A percentile compares a stretch with the other conserved stretches of the same genome.
Conservation (phyloP, 1,140 invertebrate genomes). For the Drosophila varians region DNA sequence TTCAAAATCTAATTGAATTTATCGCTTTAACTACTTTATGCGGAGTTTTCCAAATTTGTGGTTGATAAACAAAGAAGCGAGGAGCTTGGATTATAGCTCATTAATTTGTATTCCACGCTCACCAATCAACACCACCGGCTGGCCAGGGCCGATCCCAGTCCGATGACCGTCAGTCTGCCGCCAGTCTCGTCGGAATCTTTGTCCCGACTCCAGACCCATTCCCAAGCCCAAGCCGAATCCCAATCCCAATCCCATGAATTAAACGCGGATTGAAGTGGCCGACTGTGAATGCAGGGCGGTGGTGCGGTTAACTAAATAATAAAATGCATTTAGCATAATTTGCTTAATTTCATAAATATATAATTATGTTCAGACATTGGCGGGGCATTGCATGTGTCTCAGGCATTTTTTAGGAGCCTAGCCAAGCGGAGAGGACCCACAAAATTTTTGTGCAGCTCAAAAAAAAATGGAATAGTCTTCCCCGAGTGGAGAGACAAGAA, state of each 20-base stretch:
- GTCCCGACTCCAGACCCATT: slow-evolving; percentile 20
- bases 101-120: slow-evolving; percentile 74
- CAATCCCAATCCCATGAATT: slow-evolving; percentile 30
- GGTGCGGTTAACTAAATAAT: slow-evolving; percentile 68
- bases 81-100: slow-evolving; percentile 55
- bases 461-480: slow-evolving; percentile 1
- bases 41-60: too few relatives aligned
- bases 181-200: slow-evolving; percentile 31
- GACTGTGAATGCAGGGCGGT: slow-evolving; percentile 19
- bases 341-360: slow-evolving; percentile 80
- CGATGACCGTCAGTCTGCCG: slow-evolving; percentile 28
- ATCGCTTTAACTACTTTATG: too few relatives aligned
- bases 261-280: slow-evolving; percentile 42
- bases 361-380: slow-evolving; percentile 64
- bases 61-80: slow-evolving; percentile 32
- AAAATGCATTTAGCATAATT: slow-evolving; percentile 79
- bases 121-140: slow-evolving; percentile 36
- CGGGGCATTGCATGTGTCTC: slow-evolving; percentile 61
- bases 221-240: not conserved
- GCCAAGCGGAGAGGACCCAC: slow-evolving; percentile 57
- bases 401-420: slow-evolving; percentile 64
- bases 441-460: slow-evolving; percentile 14
- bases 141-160: slow-evolving; percentile 17
- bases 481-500: slow-evolving; percentile 29
- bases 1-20: slow-evolving; percentile 12